Evolutionary conservation across 2,888 invertebrate species (phyloP), one percentile per base, ranked within the genome.

Genomic region (Aphodius granarius): DNA sequence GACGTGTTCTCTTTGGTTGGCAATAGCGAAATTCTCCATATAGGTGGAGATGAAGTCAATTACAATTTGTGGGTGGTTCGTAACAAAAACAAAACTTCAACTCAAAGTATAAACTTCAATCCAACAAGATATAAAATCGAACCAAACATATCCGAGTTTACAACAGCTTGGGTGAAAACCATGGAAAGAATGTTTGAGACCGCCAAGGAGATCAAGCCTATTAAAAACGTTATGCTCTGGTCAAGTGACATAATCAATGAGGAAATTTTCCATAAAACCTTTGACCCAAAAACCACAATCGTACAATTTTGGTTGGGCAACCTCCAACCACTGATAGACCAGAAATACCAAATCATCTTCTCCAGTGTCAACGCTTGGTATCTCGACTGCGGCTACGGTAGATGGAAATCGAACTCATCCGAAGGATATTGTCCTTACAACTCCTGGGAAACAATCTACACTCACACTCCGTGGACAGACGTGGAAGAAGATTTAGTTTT

Each of bases 361-460:
- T 95, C 94, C 9, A 94, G 95, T 85, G 95, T 95, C 71, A 94
- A 95, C 84, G 93, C 94, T 15, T 94, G 94, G 94, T 95, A 95
- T 86, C 89, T 95, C 79, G 95, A 95, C 85, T 95, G 95, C 84
- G 95, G 95, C 0, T 95, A 94, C 85, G 95, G 94, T 0, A 92
- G 92, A 78, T 95, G 95, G 95, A 90, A 94, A 65, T 92, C 94
- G 81, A 91, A 90, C 66, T 77, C 91, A 72, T 91, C 92, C 0
- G 94, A 94, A 0, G 93, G 94, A 81, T 95, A 95, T 84, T 93
- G 94, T 5, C 95, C 95, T 15, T 95, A 95, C 86, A 92, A 93
- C 72, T 92, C 93, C 70, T 95, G 95, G 95, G 94, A 94, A 85
- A 93, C 92, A 80, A 91, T 95, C 72, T 95, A 95, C 86, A 92